Percentiles rank a stretch among this genome's conserved stretches.
Evolutionary conservation across 2,888 invertebrate genomes (phyloP).

Genomic region (Stenotaenia linearis): DNA sequence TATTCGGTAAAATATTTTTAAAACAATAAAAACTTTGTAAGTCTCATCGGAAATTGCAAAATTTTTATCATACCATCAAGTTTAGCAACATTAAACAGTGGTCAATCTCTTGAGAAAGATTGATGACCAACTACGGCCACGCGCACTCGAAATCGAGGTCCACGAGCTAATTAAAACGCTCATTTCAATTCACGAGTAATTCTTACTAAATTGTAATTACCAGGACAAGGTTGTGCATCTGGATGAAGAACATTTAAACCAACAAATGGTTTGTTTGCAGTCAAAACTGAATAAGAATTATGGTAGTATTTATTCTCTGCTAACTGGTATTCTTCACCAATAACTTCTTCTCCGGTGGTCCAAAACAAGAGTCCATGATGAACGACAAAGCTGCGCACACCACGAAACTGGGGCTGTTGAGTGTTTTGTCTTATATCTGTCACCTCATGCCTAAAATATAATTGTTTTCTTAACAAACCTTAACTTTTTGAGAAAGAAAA

Average conservation of each 20-base stretch:
- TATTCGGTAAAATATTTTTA: too few species aligned
- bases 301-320: conserved; percentile 67
- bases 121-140: too few species aligned
- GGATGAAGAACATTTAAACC: conserved; percentile 58
- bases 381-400: conserved; percentile 68
- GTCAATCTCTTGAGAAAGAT: too few species aligned
- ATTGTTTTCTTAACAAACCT: neutral
- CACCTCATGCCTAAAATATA: conserved; percentile 56
- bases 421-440: conserved; percentile 65
- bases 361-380: conserved; percentile 76
- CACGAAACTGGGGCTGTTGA: conserved; percentile 65
- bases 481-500: neutral
- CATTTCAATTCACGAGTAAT: too few species aligned
- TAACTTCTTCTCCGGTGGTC: conserved; percentile 71
- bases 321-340: conserved; percentile 70
- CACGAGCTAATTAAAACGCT: too few species aligned
- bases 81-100: too few species aligned
- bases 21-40: too few species aligned
- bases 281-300: conserved; percentile 58
- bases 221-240: conserved; percentile 62
- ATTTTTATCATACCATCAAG: too few species aligned
- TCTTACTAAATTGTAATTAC: conserved; percentile 41
- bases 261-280: conserved; percentile 52
- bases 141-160: too few species aligned
- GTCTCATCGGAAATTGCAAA: too few species aligned